phyloP scores from a whole-genome alignment of 2,797 vertebrate species.

The Enteromius treurensis region DNA sequence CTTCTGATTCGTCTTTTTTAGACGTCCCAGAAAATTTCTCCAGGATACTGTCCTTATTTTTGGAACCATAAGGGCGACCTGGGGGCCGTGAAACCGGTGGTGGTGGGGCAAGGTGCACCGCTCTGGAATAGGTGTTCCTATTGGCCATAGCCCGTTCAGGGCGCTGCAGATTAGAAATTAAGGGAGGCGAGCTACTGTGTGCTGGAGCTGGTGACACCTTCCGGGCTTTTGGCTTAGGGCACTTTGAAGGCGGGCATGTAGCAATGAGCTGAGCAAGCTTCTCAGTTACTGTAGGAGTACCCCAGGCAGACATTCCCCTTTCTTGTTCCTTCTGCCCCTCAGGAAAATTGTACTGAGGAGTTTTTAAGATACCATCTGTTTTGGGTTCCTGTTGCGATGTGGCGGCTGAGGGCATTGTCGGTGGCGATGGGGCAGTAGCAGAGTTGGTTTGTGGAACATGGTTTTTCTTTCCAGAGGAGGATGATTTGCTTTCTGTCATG shows the following conservation, averaged over 20 bases:
- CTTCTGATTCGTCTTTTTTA: constrained; percentile 75
- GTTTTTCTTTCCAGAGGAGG: constrained; percentile 78
- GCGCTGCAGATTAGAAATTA: constrained; percentile 80
- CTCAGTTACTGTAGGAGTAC: constrained; percentile 90
- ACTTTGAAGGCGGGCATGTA: constrained; percentile 94
- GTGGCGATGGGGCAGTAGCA: constrained; percentile 56
- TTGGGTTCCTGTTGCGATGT: constrained; percentile 70
- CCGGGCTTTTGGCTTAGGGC: constrained; percentile 87
- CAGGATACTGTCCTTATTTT: constrained; percentile 76
- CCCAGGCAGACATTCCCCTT: constrained; percentile 84
- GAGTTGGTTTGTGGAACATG: constrained; percentile 67
- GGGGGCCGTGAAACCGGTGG: constrained; percentile 80
- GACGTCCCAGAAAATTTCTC: constrained; percentile 70
- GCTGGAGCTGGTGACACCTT: constrained; percentile 70
- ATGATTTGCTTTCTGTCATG: constrained; percentile 73
- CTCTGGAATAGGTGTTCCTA: constrained; percentile 80
- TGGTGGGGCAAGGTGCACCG: constrained; percentile 77
- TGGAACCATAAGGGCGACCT: constrained; percentile 80
- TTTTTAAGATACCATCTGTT: constrained; percentile 71
- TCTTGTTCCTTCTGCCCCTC: constrained; percentile 82
- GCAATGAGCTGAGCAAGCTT: constrained; percentile 96
- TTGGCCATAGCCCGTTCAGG: constrained; percentile 80
- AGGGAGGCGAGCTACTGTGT: constrained; percentile 75
- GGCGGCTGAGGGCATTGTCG: constrained; percentile 67
- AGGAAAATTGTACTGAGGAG: constrained; percentile 72